Evolutionary conservation across 2,797 vertebrate genomes (phyloP).

Genomic region (Xenopus petersii): DNA sequence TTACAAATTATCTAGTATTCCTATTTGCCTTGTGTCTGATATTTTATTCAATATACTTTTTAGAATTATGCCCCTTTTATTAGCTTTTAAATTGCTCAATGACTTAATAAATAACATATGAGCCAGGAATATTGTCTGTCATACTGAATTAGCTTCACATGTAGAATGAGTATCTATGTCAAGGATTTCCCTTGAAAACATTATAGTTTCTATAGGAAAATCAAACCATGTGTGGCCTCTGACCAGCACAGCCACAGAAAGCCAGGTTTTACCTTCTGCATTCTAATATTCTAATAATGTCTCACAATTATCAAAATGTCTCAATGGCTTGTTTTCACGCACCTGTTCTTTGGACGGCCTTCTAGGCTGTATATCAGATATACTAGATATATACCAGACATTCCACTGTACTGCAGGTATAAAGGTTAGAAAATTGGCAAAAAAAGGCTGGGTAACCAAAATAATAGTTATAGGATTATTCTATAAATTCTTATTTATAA

Average conservation of each 20-base stretch:
- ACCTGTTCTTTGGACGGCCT: slow-evolving; percentile 65
- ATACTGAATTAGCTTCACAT: slow-evolving; percentile 74
- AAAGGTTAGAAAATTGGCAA: too few relatives aligned
- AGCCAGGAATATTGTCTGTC: slow-evolving; percentile 77
- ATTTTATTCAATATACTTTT: slow-evolving; percentile 64
- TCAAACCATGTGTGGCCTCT: slow-evolving; percentile 78
- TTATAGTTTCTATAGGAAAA: slow-evolving; percentile 75
- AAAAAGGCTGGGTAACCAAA: too few relatives aligned
- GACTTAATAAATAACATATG: slow-evolving; percentile 77
- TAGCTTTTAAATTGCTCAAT: slow-evolving; percentile 75
- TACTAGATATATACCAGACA: too few relatives aligned
- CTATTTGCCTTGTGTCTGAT: slow-evolving; percentile 61
- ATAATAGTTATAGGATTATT: too few relatives aligned
- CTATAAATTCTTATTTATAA: too few relatives aligned
- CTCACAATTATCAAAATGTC: slow-evolving; percentile 63
- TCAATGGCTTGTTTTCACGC: slow-evolving; percentile 60
- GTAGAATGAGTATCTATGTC: slow-evolving; percentile 75
- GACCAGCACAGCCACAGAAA: slow-evolving; percentile 68
- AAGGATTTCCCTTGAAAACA: slow-evolving; percentile 80
- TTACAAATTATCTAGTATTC: slow-evolving; percentile 45
- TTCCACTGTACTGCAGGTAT: too few relatives aligned
- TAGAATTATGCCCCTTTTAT: slow-evolving; percentile 73
- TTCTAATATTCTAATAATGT: slow-evolving; percentile 60
- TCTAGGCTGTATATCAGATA: slow-evolving; percentile 55
- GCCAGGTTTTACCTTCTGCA: slow-evolving; percentile 63